Evolutionary conservation across 2,797 vertebrate genomes (phyloP), one percentile per base, ranked within the genome.

Genomic region (Molossus molossus): DNA sequence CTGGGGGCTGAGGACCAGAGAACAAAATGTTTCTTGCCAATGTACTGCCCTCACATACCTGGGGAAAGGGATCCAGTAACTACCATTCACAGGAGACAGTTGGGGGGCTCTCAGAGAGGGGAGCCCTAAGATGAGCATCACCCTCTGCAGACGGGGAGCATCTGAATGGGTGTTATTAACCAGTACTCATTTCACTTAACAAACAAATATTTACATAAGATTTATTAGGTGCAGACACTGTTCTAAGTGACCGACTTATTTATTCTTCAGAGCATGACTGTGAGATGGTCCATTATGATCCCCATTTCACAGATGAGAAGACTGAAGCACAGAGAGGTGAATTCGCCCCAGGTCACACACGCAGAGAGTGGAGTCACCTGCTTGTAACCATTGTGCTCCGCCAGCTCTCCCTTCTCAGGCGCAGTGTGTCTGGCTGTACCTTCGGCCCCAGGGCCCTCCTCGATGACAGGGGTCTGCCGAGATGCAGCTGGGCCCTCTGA

Each of bases 21-120:
- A 92, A 94, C 33, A 70, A 88, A 75, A 83, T 60, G 23, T 67
- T 84, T 86, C 72, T 95, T 96, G 40, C 60, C 20, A 60, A 20
- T 53, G 9, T 29, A 25, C 48, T 60, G 45, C 25, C 40, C 37
- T 94, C 27, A 45, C 9, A 10, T 58, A 45, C 48, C 60, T 80
- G 80, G 85, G 76, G 40, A 82, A 55, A 95, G 87, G 13, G 25
- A 53, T 65, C 37, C 10, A 48, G 10, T 48, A 45, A 50, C 27
- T 80, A 10, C 27, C 29, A 6, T 45, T 45, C 69, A 15, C 9
- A 75, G 69, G 25, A 53, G 14, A 37, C 5, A 5, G 9, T 33
- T 60, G 13, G 10, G 14, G 50, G 17, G 14, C 18, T 23, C 8
- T 1, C 18, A 29, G 48, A 55, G 5, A 17, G 9, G n/a, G 33